Evolutionary conservation across 1,140 invertebrate species (phyloP), one percentile per base, ranked within the genome.

Genomic region (Choristoneura fumiferana): DNA sequence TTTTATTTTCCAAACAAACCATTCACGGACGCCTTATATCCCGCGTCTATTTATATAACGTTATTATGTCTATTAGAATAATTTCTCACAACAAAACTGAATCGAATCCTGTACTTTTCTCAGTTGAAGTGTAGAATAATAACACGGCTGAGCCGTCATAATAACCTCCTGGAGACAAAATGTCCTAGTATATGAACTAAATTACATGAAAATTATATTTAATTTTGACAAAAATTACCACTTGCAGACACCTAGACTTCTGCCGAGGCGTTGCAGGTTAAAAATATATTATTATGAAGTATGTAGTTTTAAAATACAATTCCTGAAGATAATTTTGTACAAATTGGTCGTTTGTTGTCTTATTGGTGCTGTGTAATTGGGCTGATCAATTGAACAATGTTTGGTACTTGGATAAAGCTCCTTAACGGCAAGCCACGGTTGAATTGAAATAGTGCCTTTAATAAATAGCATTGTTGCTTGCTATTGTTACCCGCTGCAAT

Each of bases 231-330:
- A 49, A 49, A 22, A 22, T 22, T n/a, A 22, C 17, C 5, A 22
- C 43, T n/a, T 49, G 18, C 22, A 12, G 22, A 33, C 43, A 33
- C 18, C 43, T 49, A 49, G 43, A 17, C 22, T 8, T 49, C 17
- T 12, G 18, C 22, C 18, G 22, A 2, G n/a, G n/a, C 22, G 1
- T 22, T 22, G 43, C 22, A 29, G 15, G 40, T 17, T 49, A 22
- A 49, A 49, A 12, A 49, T 15, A 17, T 12, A 49, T 49, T 12
- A 49, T 49, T 33, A 49, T 49, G 43, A 12, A n/a, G n/a, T n/a
- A n/a, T 12, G 10, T 49, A 22, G 18, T 49, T 49, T 49, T n/a
- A 49, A 49, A 29, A 49, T 14, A 49, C 8, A 37, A 49, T 49
- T 49, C 22, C 43, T 13, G 17, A 13, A 17, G 29, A 49, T 10